Base-by-base conservation (phyloP, 2,888 invertebrate genomes). In the Drosophila subsilvestris region DNA sequence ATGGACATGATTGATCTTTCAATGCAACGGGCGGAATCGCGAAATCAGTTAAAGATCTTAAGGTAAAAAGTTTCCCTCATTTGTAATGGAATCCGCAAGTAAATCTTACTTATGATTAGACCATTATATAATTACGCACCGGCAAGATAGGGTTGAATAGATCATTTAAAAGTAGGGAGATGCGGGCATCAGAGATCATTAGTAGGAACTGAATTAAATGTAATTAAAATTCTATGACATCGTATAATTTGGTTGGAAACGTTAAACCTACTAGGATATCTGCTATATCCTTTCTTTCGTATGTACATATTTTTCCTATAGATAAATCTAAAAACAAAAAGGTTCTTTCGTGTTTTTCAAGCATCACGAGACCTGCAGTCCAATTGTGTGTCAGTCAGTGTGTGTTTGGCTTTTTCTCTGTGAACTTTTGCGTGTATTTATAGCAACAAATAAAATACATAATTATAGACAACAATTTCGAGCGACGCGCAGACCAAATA, bases 381-480 rank as follows among this genome's bases (percentile, higher is more conserved):
- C 77, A 74, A 70, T 55, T 58, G 25, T 66, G 65, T 63, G 45
- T 73, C 59, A 58, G 58, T 29, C 17, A 32, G 56, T 55, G 14
- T 68, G 29, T 42, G 25, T 20, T 27, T 67, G 48, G 17, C 48
- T 53, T 59, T 67, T 66, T 63, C 49, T 55, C 45, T 59, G 43
- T 59, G 55, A 55, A 72, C 65, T 60, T 65, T 55, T 71, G 63
- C 65, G 75, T 37, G 37, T 82, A 83, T 85, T 83, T 66, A 78
- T 83, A 83, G 83, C 75, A 83, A 78, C 78, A 80, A 72, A 71
- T 69, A 71, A 47, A 55, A 82, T 85, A 79, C 83, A 78, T 80
- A 81, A 89, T 76, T 74, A 81, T 79, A 83, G 79, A 81, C 77
- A 67, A 83, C 71, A 65, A 73, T 75, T 77, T 72, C 48, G 77